A percentile compares a stretch with the other conserved stretches of the same genome.
Evolutionary conservation across 2,113 vertebrate species (phyloP).

Genomic region (Glareola pratincola): DNA sequence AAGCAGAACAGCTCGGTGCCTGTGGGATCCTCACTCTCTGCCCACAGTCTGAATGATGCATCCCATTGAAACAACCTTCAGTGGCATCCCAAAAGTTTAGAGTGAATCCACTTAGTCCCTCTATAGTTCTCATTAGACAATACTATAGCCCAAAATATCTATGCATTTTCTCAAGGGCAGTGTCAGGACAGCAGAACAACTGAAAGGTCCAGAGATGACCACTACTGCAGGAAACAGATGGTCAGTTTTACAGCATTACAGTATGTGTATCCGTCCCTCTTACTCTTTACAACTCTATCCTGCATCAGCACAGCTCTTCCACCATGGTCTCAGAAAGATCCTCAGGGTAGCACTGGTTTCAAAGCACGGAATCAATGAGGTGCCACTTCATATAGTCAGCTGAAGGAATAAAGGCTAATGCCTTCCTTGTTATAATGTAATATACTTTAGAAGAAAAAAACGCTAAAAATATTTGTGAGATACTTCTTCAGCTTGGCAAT

Average conservation of each 20-base stretch:
- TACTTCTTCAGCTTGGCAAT: neutral
- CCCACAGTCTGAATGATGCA: neutral
- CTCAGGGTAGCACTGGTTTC: fast-evolving
- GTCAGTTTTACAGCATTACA: neutral
- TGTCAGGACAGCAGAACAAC: neutral
- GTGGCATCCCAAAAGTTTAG: neutral
- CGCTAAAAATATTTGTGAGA: neutral
- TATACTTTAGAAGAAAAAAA: neutral
- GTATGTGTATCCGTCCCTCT: no score
- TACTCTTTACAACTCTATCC: neutral
- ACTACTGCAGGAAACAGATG: neutral
- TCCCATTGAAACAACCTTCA: neutral
- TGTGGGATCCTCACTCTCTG: neutral
- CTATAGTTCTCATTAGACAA: neutral
- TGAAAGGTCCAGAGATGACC: neutral
- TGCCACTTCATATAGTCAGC: neutral
- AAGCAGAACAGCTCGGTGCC: neutral
- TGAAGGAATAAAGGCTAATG: neutral
- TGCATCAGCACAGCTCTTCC: neutral
- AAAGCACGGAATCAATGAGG: neutral
- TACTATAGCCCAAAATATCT: neutral
- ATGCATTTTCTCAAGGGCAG: neutral
- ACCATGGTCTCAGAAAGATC: neutral
- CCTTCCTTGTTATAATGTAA: neutral
- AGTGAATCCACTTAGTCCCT: neutral